Evolutionary conservation across 2,113 vertebrate species (phyloP).

Genomic region (Noturus placidus): DNA sequence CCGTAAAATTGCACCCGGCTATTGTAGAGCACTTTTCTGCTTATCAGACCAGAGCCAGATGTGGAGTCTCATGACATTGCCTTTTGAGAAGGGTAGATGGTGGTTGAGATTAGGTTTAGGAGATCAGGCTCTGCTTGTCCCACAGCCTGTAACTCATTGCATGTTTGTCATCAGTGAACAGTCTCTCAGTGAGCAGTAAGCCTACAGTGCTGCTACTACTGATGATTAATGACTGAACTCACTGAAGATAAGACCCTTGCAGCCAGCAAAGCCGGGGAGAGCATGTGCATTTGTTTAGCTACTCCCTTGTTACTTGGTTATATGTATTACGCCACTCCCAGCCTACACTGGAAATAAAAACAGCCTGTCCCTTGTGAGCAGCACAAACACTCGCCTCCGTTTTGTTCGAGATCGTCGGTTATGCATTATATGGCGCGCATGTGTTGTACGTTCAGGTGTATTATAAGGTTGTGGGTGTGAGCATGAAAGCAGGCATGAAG

Average conservation of each 20-base stretch:
- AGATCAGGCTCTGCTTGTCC: neutral
- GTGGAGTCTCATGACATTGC: neutral
- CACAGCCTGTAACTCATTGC: slow-evolving; percentile 2
- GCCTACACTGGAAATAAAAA: neutral
- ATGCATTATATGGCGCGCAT: neutral
- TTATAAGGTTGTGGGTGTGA: neutral
- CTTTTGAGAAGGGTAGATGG: neutral
- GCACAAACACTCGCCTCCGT: neutral
- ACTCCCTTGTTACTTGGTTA: neutral
- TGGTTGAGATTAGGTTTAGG: neutral
- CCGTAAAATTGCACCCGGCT: neutral
- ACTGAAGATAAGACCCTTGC: neutral
- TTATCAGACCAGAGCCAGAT: neutral
- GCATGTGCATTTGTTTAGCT: slow-evolving; percentile 3
- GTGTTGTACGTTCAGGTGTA: neutral
- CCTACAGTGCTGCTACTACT: neutral
- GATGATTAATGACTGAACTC: slow-evolving; percentile 18
- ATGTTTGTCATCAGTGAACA: neutral
- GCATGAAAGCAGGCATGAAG: slow-evolving; percentile 14
- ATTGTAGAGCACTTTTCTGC: neutral
- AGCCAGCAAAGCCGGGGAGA: neutral
- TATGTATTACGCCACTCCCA: neutral
- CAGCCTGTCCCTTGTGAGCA: neutral
- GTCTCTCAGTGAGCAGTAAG: neutral
- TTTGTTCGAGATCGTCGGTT: neutral